A percentile compares a stretch with the other conserved stretches of the same genome.
Conservation (phyloP, 2,113 vertebrate species). For the Meleagris gallopavo region DNA sequence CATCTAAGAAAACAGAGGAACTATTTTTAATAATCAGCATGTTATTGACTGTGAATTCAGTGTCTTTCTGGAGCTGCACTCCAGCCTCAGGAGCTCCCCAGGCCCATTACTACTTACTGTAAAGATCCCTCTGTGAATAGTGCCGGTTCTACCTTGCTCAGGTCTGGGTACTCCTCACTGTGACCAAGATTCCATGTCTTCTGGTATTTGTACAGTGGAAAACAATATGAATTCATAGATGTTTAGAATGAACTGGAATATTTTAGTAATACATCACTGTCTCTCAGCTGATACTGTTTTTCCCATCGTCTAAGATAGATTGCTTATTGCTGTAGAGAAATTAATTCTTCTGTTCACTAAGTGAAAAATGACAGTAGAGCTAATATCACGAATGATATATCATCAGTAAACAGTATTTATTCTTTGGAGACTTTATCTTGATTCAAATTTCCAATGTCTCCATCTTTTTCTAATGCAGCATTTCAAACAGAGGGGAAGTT, state of each 20-base stretch:
- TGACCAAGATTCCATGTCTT: not conserved
- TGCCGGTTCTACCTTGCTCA: rapidly evolving
- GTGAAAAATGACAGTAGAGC: not conserved
- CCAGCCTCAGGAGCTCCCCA: not conserved
- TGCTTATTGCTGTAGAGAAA: not conserved
- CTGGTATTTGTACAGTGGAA: not conserved
- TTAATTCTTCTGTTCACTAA: not conserved
- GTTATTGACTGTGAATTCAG: not conserved
- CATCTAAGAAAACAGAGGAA: not conserved
- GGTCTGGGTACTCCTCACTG: not conserved
- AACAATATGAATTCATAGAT: not conserved
- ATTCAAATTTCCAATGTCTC: not conserved
- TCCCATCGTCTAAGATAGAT: not conserved
- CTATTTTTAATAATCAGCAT: not conserved
- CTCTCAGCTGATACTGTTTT: not conserved
- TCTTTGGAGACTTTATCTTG: not conserved
- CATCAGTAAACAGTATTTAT: not conserved
- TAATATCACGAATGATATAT: not conserved
- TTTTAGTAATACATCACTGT: not conserved
- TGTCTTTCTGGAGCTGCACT: not conserved
- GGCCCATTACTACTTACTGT: not conserved
- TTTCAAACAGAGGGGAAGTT: slow-evolving; percentile 98
- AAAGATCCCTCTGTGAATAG: not conserved
- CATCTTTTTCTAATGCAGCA: slow-evolving; percentile 79
- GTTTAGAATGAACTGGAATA: not conserved